Base-by-base conservation (phyloP, 2,888 invertebrate genomes). In the Neocrepidodera transversa region DNA sequence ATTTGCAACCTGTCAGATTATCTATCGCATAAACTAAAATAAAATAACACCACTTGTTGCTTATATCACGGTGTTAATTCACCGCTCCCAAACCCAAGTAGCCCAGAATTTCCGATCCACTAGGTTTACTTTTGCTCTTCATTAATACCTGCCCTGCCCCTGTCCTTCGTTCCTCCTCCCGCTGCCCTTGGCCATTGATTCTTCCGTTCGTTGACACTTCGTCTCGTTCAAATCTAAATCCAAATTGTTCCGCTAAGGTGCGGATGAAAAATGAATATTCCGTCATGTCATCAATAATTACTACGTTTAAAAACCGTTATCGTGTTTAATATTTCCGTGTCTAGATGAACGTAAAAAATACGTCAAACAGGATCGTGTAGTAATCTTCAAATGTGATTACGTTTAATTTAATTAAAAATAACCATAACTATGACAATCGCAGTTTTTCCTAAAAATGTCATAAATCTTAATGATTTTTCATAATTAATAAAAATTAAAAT, bases 161-260 rank as follows among this genome's bases (percentile, higher is more conserved):
- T 40, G 10, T 26, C 40, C 11, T 2, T 2, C 26, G 11, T 14
- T 38, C 16, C 11, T 13, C 11, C 14, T 14, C 23, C 49, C 13
- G 13, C 16, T 50, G 14, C 38, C 42, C 42, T 42, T 42, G 3
- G 20, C 5, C 20, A 18, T 42, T 42, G 40, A 13, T 40, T 51
- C 17, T 51, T 40, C 38, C 40, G 51, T 42, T 52, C 52, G 16
- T 52, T 30, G 53, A 43, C 53, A 53, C 53, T 28, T 14, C 18
- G 42, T 23, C 40, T 40, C 16, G 18, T 40, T 40, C 40, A 18
- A 40, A 40, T 30, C n/a, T 30, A 49, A 26, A 35, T 49, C 36
- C 23, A 17, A 49, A 36, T 49, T 45, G 16, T 23, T 49, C 23
- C 6, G 17, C n/a, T 17, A 52, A 42, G 32, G 42, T 32, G 42